Conservation (phyloP, 2,797 vertebrate species). For the Molossus alvarezi region DNA sequence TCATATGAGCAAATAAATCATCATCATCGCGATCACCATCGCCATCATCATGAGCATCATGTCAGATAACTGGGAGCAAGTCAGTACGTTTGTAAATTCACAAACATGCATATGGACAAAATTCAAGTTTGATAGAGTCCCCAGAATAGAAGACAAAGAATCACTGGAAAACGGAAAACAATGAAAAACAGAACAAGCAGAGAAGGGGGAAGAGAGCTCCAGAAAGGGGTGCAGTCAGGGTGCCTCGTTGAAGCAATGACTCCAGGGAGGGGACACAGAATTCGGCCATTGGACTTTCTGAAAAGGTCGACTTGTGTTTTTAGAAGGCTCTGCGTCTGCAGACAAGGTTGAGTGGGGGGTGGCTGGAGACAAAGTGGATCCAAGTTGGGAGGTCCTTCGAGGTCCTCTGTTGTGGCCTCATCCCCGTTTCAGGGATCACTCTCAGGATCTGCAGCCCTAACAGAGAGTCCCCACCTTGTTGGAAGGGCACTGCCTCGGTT, state of each 20-base stretch:
- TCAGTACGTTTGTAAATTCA: background rate
- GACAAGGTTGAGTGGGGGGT: background rate
- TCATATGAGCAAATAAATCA: background rate
- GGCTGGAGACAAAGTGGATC: background rate
- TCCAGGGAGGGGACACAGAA: background rate
- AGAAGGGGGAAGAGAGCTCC: background rate
- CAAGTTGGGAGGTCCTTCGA: constrained; percentile 17
- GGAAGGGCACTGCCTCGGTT: background rate
- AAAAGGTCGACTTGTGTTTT: background rate
- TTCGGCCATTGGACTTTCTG: background rate
- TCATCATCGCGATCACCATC: background rate
- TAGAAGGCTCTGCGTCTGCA: background rate
- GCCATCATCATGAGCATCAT: background rate
- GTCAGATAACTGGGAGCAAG: background rate
- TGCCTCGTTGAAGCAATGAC: background rate
- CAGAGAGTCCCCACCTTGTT: background rate
- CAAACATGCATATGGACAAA: background rate
- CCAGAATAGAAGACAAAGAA: background rate
- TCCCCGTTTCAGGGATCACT: background rate
- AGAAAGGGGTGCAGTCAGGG: background rate
- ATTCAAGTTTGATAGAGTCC: constrained; percentile 12
- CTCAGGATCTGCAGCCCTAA: background rate
- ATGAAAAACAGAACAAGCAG: background rate
- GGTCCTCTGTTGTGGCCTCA: background rate
- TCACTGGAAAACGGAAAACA: background rate